Percentiles rank a stretch among this genome's conserved stretches.
Evolutionary conservation across 2,888 invertebrate species (phyloP).

Genomic region (Eucera pruinosa): DNA sequence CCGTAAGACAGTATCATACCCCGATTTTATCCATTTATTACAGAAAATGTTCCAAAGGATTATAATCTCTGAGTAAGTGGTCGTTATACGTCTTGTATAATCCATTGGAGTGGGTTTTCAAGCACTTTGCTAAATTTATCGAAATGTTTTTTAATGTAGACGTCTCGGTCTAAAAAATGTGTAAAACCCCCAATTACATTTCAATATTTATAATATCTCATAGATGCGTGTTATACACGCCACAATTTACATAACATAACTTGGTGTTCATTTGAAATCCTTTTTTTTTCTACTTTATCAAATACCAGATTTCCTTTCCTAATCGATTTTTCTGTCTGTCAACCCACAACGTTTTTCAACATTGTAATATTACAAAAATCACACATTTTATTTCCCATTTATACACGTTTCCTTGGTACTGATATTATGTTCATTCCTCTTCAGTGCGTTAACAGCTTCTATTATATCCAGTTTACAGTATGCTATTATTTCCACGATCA

Average conservation of each 20-base stretch:
- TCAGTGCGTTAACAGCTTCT: conserved; percentile 12
- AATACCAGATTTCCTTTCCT: conserved; percentile 12
- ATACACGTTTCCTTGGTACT: conserved; percentile 15
- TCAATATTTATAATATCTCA: conserved; percentile 66
- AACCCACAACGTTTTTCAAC: conserved; percentile 7
- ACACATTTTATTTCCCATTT: conserved; percentile 14
- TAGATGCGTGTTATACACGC: conserved; percentile 47
- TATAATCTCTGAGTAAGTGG: conserved; percentile 22
- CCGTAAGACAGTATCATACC: conserved; percentile 67
- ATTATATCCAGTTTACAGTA: not conserved
- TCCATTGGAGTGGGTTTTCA: conserved; percentile 30
- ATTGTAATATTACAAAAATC: conserved; percentile 42
- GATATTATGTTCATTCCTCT: conserved; percentile 6
- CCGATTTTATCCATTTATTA: conserved; percentile 50
- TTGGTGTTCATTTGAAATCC: conserved; percentile 60
- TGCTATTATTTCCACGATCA: not conserved
- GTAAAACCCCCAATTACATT: conserved; percentile 62
- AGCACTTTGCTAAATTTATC: conserved; percentile 18
- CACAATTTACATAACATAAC: conserved; percentile 60
- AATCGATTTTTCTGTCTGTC: not conserved
- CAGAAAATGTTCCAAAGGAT: conserved; percentile 37
- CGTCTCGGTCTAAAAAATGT: conserved; percentile 65
- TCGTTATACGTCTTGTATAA: conserved; percentile 32
- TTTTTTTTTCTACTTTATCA: conserved; percentile 5
- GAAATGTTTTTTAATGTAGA: conserved; percentile 38